Evolutionary conservation across 2,797 vertebrate species (phyloP), one percentile per base, ranked within the genome.

Genomic region (Hydrocynus forskahlii): DNA sequence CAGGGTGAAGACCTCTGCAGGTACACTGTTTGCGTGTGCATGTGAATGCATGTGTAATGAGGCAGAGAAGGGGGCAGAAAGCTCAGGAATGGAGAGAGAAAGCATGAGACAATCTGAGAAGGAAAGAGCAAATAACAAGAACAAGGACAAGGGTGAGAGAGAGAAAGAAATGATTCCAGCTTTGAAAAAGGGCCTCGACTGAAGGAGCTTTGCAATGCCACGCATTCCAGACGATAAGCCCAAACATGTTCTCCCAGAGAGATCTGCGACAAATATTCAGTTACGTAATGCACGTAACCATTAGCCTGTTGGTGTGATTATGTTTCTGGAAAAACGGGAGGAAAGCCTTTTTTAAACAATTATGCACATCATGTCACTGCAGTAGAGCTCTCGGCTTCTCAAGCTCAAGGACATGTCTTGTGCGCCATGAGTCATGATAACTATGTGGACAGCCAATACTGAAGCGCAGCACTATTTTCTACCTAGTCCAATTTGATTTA

Each of bases 181-280:
- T 75, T 45, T 72, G 43, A 82, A 68, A 80, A 81, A 81, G 76
- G 43, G 76, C 29, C 63, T 72, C 52, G 75, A 80, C 80, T 82
- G 77, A 83, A 87, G 75, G 76, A 80, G 77, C 80, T 52, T 66
- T 69, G 82, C 74, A 81, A 85, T 85, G 86, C 72, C 72, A 66
- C 72, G 76, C 82, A 85, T 85, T 87, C 84, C 84, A 82, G 66
- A 64, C 54, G 77, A 87, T 87, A 78, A 76, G 86, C 81, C 66
- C 45, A 72, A 80, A 87, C 86, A 82, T 13, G 86, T 60, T 85
- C 82, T 80, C 21, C 59, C 1, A 14, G 77, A 75, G 67, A 82
- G 74, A 84, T 82, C 79, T 19, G 52, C 43, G 73, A 87, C 84
- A 85, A 83, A 83, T 80, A 80, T 85, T 83, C 73, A 17, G 66